Conservation (phyloP, 2,113 vertebrate species). For the Thryonomys swinderianus region DNA sequence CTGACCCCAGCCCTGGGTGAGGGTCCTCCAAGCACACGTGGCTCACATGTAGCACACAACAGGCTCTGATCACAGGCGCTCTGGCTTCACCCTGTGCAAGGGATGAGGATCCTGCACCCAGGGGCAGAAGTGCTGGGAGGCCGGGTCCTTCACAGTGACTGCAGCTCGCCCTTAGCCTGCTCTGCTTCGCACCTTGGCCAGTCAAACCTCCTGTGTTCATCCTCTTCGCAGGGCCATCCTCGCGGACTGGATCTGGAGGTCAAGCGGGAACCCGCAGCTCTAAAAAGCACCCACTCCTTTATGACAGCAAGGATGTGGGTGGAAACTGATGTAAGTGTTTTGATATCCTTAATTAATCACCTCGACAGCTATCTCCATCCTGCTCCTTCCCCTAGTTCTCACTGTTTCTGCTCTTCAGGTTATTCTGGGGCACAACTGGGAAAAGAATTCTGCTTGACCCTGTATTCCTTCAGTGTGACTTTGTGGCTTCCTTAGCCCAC, state of each 20-base stretch:
- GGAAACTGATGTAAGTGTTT: constrained; percentile 42
- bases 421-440: constrained; percentile 50
- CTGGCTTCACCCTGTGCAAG: neutral
- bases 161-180: neutral
- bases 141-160: neutral
- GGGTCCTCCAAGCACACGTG: neutral
- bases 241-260: neutral
- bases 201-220: neutral
- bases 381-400: constrained; percentile 63
- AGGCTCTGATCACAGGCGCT: neutral
- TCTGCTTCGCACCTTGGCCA: neutral
- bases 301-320: neutral
- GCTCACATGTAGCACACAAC: neutral
- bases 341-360: constrained; percentile 35
- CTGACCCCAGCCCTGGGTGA: neutral
- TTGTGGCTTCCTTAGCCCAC: neutral
- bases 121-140: neutral
- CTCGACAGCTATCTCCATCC: constrained; percentile 6
- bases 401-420: constrained; percentile 43
- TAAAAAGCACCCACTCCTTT: constrained; percentile 6
- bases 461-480: constrained; percentile 17
- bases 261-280: neutral
- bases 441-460: constrained; percentile 29
- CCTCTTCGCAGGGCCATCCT: neutral
- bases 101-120: neutral